Percentiles rank a stretch among this genome's conserved stretches.
These are phyloP conservation scores for Amphimallon solstitiale DNA, from an alignment of 2,888 invertebrate genomes.

Conservation along the genomic window DNA sequence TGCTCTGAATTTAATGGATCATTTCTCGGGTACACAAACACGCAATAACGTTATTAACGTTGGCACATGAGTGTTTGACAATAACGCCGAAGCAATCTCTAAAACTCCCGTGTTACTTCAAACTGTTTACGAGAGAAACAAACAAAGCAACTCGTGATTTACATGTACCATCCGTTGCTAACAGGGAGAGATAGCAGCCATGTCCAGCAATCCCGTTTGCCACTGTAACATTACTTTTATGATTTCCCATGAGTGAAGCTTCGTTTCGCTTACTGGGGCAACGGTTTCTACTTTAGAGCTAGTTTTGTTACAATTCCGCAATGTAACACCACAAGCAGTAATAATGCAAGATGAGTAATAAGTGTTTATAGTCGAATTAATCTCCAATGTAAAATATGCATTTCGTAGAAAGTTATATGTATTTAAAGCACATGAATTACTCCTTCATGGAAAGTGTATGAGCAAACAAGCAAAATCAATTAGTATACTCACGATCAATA, in stretches of 20 bases:
- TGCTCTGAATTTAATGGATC: too few relatives aligned
- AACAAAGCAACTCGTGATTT: not conserved
- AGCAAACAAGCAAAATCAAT: too few relatives aligned
- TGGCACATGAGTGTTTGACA: too few relatives aligned
- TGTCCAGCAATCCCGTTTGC: conserved; percentile 22
- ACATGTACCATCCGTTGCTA: not conserved
- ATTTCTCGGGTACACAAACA: too few relatives aligned
- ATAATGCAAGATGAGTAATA: conserved; percentile 10
- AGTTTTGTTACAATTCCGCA: conserved; percentile 16
- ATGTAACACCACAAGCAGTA: conserved; percentile 12
- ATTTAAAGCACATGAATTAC: too few relatives aligned
- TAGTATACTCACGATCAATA: too few relatives aligned
- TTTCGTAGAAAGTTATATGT: too few relatives aligned
- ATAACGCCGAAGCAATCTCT: not conserved
- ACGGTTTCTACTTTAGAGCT: conserved; percentile 2
- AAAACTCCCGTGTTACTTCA: not conserved
- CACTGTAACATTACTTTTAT: conserved; percentile 42
- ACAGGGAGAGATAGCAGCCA: not conserved
- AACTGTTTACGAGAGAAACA: not conserved
- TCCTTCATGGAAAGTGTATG: too few relatives aligned
- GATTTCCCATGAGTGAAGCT: conserved; percentile 44
- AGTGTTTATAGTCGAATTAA: too few relatives aligned
- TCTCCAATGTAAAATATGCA: too few relatives aligned
- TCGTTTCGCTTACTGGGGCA: conserved; percentile 5
- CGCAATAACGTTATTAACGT: too few relatives aligned